Conservation (phyloP, 2,888 invertebrate species). For the Rhimphoctona megacephalus region DNA sequence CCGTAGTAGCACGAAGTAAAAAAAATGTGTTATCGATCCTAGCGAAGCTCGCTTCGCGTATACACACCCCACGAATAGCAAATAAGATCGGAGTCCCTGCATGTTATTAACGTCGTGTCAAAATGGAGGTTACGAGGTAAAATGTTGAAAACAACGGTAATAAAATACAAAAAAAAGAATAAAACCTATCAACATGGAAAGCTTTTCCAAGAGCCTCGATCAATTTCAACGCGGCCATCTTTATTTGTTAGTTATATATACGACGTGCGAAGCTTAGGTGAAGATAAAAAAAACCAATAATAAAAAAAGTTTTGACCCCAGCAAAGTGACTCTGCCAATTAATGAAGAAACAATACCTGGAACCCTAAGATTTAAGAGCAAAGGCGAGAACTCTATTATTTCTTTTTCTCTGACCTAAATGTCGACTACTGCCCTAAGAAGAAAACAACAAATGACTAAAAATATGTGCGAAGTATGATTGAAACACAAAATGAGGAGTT, state of each 20-base stretch:
- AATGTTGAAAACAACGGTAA: neutral
- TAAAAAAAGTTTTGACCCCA: neutral
- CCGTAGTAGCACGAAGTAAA: neutral
- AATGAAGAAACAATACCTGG: constrained; percentile 5
- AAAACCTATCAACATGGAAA: constrained; percentile 23
- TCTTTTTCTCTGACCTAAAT: neutral
- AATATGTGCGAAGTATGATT: neutral
- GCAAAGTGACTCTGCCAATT: neutral
- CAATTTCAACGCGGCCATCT: constrained; percentile 17
- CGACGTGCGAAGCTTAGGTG: neutral
- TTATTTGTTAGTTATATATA: neutral
- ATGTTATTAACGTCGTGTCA: constrained; percentile 14
- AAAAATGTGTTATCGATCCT: constrained; percentile 32
- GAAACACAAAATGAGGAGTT: neutral
- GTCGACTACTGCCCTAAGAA: neutral
- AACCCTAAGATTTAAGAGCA: neutral
- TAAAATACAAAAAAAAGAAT: constrained; percentile 1
- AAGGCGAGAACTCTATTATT: neutral
- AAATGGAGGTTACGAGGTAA: constrained; percentile 10
- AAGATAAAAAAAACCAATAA: neutral
- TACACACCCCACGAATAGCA: constrained; percentile 9
- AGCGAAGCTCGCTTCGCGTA: neutral
- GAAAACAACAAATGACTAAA: neutral
- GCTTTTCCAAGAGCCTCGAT: constrained; percentile 36
- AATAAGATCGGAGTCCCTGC: constrained; percentile 25